Evolutionary conservation across 2,888 invertebrate species (phyloP), one percentile per base, ranked within the genome.

Genomic region (Mythimna impura): DNA sequence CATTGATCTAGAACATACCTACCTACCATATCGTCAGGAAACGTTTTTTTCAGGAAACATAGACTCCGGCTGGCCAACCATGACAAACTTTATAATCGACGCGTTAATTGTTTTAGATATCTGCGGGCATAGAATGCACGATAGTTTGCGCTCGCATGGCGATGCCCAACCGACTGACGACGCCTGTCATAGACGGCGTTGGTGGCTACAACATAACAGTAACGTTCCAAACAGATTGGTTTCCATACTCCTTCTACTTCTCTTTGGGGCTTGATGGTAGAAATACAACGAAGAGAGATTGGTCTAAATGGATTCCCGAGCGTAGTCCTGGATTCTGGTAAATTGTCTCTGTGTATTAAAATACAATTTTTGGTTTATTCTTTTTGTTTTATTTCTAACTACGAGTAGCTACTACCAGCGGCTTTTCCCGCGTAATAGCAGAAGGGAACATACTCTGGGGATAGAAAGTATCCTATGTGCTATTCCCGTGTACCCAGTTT

Each of bases 181-280:
- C 36, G 0, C 95, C 95, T 0, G 3, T 30, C 1, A 88, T 95
- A 10, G 68, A 83, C 0, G 95, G 95, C 22, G 88, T 95, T 0
- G 94, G 94, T 0, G 92, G 93, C 5, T 95, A 92, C 87, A 95
- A 95, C 76, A 88, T 95, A 54, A 90, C 91, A 3, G 12, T 95
- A 1, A 61, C 79, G 6, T 92, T 95, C 62, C 71, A 66, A 34
- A 91, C 92, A 0, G 86, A 91, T 0, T 93, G 93, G 93, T 94
- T 94, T 64, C 95, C 95, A 0, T 88, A 87, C 55, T 71, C 82
- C 0, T 95, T 92, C 75, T 89, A 88, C 70, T 95, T 94, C 76
- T 81, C 91, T 0, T 71, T 95, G 12, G 91, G 91, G 0, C 89
- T 95, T 5, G 80, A 89, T 14, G 95, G 94, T 25, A 92, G 78